Evolutionary conservation across 2,113 vertebrate species (phyloP).

Genomic region (Esox niger): DNA sequence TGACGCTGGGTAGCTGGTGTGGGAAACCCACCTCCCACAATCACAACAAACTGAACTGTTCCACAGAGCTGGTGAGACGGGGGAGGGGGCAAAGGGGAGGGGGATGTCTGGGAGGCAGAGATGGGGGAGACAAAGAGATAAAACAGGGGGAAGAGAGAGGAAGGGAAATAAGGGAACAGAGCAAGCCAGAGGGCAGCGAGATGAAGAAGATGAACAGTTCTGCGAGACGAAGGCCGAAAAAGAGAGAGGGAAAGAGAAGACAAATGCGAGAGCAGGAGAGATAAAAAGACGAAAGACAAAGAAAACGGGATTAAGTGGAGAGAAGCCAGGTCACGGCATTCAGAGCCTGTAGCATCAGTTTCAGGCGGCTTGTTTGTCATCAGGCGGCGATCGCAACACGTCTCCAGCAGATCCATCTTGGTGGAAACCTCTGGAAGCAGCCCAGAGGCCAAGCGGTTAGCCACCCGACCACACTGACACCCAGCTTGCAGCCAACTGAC

Average conservation of each 20-base stretch:
- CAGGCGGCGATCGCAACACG: slow-evolving; percentile 31
- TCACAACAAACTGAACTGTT: too few relatives aligned
- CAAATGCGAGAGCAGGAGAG: slow-evolving; percentile 3
- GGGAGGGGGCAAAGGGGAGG: not conserved
- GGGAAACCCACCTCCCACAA: not conserved
- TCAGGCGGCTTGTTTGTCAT: slow-evolving; percentile 40
- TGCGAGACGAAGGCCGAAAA: not conserved
- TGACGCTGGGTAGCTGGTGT: slow-evolving; percentile 1
- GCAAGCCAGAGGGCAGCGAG: not conserved
- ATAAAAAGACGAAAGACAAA: slow-evolving; percentile 18
- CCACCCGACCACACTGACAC: slow-evolving; percentile 48
- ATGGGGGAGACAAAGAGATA: not conserved
- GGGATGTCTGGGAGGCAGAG: not conserved
- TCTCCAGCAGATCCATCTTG: too few relatives aligned
- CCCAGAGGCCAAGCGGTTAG: slow-evolving; percentile 32
- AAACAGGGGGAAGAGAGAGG: not conserved
- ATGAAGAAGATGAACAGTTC: not conserved
- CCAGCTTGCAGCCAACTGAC: slow-evolving; percentile 30
- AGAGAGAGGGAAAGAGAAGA: slow-evolving; percentile 8
- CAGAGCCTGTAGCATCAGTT: slow-evolving; percentile 22
- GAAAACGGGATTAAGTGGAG: too few relatives aligned
- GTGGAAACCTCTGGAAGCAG: too few relatives aligned
- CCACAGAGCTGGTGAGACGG: not conserved
- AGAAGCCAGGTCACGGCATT: too few relatives aligned
- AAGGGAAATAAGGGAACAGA: not conserved